phyloP scores from a whole-genome alignment of 2,888 invertebrate species.

The Anthrax anthrax region DNA sequence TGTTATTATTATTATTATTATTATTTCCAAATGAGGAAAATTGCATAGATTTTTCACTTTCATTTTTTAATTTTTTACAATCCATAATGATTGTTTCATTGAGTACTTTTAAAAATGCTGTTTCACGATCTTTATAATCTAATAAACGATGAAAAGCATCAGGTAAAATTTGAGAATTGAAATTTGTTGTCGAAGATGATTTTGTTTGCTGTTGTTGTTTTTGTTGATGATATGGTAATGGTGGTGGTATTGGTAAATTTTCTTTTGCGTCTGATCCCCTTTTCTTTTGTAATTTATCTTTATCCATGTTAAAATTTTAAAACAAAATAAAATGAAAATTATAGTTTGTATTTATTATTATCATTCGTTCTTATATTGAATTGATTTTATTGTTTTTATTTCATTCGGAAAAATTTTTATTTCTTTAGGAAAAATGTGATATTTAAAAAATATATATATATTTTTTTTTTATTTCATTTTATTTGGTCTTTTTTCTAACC shows the following conservation, averaged over 20 bases:
- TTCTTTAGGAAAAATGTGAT: no score
- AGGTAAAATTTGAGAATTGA: not conserved
- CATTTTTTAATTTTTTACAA: conserved; percentile 13
- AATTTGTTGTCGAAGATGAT: not conserved
- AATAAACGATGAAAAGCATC: conserved; percentile 20
- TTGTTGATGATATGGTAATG: not conserved
- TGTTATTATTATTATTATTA: not conserved
- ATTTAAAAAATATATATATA: no score
- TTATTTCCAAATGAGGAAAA: not conserved
- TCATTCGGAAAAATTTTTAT: no score
- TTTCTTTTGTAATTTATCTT: conserved; percentile 8
- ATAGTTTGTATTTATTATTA: no score
- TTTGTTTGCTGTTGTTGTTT: not conserved
- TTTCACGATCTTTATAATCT: conserved; percentile 20
- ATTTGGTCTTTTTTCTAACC: no score
- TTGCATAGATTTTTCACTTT: conserved; percentile 8
- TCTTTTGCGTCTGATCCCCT: conserved; percentile 2
- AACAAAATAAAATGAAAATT: no score
- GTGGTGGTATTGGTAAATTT: conserved; percentile 11
- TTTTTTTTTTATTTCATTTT: no score
- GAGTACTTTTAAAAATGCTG: conserved; percentile 20
- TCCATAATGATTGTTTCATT: conserved; percentile 21
- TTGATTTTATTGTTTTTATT: no score
- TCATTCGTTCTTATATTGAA: no score
- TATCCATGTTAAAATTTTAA: conserved; percentile 5